These are phyloP conservation scores for Lagorchestes hirsutus DNA, from an alignment of 2,797 vertebrate species.

Conservation along the genomic window DNA sequence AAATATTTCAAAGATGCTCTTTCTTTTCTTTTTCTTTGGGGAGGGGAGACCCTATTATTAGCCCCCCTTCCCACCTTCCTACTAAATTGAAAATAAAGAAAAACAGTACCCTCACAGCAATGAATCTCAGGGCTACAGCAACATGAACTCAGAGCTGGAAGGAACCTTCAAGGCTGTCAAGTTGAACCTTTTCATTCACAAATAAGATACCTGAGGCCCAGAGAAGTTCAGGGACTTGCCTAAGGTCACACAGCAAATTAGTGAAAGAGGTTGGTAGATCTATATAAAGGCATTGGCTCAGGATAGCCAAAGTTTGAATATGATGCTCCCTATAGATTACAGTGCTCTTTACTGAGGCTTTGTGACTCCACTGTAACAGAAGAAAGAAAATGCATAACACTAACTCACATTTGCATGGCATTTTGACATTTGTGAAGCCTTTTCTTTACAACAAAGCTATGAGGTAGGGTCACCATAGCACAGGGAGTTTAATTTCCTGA, in stretches of 20 bases:
- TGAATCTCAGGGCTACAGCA: background rate
- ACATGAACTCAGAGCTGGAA: background rate
- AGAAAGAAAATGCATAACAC: background rate
- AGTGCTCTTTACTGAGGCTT: background rate
- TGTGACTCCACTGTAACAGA: background rate
- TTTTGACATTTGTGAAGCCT: background rate
- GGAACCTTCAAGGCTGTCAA: background rate
- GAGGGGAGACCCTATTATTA: background rate
- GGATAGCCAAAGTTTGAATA: background rate
- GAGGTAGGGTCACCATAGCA: background rate
- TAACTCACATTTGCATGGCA: background rate
- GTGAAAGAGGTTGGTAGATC: background rate
- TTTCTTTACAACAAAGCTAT: background rate
- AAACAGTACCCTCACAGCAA: background rate
- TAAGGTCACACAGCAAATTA: background rate
- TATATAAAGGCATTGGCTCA: background rate
- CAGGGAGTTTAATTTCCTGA: background rate
- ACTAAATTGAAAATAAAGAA: background rate
- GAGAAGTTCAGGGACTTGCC: background rate
- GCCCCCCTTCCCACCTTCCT: background rate
- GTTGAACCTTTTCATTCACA: background rate
- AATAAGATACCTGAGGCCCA: background rate
- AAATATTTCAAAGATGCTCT: background rate
- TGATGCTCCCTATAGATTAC: background rate
- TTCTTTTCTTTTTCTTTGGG: background rate